These are phyloP conservation scores for Elephantulus edwardii DNA, from an alignment of 2,113 vertebrate genomes.

Conservation along the genomic window DNA sequence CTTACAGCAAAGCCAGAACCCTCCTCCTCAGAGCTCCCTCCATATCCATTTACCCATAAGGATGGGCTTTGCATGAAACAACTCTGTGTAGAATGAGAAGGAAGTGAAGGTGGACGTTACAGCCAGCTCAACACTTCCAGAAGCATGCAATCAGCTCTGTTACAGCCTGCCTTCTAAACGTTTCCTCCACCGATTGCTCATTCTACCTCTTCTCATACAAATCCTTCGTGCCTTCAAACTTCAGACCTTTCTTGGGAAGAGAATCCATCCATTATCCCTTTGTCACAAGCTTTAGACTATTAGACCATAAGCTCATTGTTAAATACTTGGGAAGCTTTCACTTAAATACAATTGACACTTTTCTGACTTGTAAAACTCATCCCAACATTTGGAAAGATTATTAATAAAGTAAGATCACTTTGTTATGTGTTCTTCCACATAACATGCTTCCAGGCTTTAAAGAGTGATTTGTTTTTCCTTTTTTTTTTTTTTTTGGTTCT, in stretches of 20 bases:
- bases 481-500: no score
- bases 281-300: not conserved
- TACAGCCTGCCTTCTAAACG: not conserved
- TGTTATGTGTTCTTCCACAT: no score
- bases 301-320: not conserved
- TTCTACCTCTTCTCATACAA: not conserved
- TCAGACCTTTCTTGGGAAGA: not conserved
- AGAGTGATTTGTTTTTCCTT: not conserved
- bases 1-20: not conserved
- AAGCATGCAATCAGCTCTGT: not conserved
- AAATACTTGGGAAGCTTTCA: not conserved
- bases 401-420: slow-evolving; percentile 3
- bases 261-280: not conserved
- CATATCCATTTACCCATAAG: not conserved
- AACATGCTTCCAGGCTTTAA: not conserved
- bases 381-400: slow-evolving; percentile 15
- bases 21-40: not conserved
- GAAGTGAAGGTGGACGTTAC: not conserved
- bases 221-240: not conserved
- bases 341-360: not conserved
- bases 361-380: not conserved
- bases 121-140: not conserved
- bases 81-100: not conserved
- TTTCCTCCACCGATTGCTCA: not conserved
- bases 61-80: not conserved